Base-by-base conservation (phyloP, 1,140 invertebrate species). In the Doryteuthis pealeii region DNA sequence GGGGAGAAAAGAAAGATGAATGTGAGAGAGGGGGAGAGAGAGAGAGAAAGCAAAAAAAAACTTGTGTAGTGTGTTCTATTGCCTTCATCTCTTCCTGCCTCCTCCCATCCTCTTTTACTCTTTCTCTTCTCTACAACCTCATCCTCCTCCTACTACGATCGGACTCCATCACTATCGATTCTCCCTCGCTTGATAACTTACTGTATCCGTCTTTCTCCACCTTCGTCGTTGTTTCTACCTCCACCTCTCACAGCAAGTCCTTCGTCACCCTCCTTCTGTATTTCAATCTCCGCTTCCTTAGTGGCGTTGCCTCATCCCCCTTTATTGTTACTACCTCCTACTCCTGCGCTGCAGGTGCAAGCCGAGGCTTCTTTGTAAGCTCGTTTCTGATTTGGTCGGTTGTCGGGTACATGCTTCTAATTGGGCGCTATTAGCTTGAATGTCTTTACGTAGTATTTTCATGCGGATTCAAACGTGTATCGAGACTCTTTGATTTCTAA, bases 381-480 rank as follows among this genome's bases (percentile, higher is more conserved):
- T 67, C 40, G 32, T 54, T 76, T 81, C 79, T 83, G 79, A 86
- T 86, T n/a, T 86, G 83, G 84, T 77, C 77, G 69, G 18, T 65
- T 69, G 74, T 49, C 78, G 77, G 81, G 81, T 82, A 78, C 82
- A 83, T 77, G 81, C 77, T 82, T 78, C 79, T 84, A 82, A 86
- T 86, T 86, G 84, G 84, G 79, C 82, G 81, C 82, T 84, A 81
- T 76, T 77, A 79, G 78, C 79, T 73, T 80, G 81, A 82, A 83
- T 81, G 81, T 82, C 83, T 86, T 82, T 77, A 82, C 83, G 77
- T 81, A 82, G 82, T 81, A 80, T 79, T 82, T 86, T 86, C 84
- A 86, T 86, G 84, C 84, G 83, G 84, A 86, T 83, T 85, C 84
- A 85, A 85, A 86, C 84, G 84, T 84, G 83, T 84, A 82, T 81